Conservation (phyloP, 2,888 invertebrate genomes). For the Cephonodes hylas region DNA sequence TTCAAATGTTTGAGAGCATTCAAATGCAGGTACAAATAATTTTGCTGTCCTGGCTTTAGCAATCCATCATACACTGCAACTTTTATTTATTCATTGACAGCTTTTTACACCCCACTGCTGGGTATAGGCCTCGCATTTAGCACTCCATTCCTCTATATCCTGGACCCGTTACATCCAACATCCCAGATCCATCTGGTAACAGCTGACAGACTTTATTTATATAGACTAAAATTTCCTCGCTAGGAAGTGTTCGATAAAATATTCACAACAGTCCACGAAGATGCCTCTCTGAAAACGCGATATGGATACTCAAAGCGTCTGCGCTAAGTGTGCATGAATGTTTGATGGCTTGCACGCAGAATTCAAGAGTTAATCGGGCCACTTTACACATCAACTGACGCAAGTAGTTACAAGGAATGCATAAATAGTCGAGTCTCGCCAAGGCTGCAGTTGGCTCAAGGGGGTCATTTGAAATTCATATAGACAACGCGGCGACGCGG, state of each 20-base stretch:
- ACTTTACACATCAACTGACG: conserved; percentile 21
- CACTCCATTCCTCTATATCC: no score
- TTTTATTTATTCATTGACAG: no score
- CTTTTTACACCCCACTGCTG: no score
- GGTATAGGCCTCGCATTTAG: no score
- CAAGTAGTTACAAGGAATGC: conserved; percentile 50
- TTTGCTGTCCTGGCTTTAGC: no score
- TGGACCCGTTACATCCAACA: no score
- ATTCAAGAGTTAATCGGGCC: conserved; percentile 30
- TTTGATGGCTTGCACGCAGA: conserved; percentile 13
- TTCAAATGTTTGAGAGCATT: no score
- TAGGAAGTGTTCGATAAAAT: neutral
- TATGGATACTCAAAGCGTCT: neutral
- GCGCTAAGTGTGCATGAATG: neutral
- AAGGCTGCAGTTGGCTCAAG: conserved; percentile 49
- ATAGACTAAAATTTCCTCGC: no score
- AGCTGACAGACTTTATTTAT: no score
- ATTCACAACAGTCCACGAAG: neutral
- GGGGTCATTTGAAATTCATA: conserved; percentile 63
- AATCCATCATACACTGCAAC: no score
- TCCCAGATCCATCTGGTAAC: no score
- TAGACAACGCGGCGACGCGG: conserved; percentile 22
- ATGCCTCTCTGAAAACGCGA: neutral
- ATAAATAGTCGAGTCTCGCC: conserved; percentile 51
- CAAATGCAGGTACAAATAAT: no score